Base-by-base conservation (phyloP, 64 coral and sea anemone genomes). In the Hydrozoanthus tunicans region DNA sequence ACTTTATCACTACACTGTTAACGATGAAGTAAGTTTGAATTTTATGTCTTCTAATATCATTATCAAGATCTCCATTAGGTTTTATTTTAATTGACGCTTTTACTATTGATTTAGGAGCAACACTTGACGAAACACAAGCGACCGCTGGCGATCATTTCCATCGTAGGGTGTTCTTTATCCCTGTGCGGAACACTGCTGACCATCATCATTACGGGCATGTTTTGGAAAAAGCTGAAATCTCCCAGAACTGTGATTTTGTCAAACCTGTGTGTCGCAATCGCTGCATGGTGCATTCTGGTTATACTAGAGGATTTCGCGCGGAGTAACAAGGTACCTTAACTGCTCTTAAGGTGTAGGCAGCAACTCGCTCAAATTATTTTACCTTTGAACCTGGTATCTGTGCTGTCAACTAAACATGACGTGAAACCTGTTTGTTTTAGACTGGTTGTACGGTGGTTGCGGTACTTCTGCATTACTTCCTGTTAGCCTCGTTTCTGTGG, bases 101-200 rank as follows among this genome's bases (percentile, higher is more conserved):
- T 43, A 25, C 6, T 64, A 76, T 78, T 64, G 10, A 83, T 62
- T 13, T 62, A 72, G 89, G 82, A 77, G 53, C 73, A 7, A 15
- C 6, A 23, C 3, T 7, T 59, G 9, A 11, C 51, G 26, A 20
- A 77, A 0, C 88, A 94, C 70, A 6, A 94, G 23, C 43, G 10
- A 4, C 58, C 73, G 13, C 53, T 94, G 14, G 52, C 69, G n/a
- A 77, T 68, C 53, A 77, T 94, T 53, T 83, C 89, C 17, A 85
- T 65, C 76, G 51, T 77, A 26, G 93, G 93, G 0, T 94, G 93
- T 32, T 81, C 79, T 8, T 69, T 81, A 20, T 94, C 93, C 27
- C 77, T 94, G 53, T 67, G 73, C 73, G 89, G 89, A 60, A 89
- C 88, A 77, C 88, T 94, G 80, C 70, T 94, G 88, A 94, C 93